Evolutionary conservation across 1,140 invertebrate species (phyloP).

Genomic region (Pseudomyrmex concolor): DNA sequence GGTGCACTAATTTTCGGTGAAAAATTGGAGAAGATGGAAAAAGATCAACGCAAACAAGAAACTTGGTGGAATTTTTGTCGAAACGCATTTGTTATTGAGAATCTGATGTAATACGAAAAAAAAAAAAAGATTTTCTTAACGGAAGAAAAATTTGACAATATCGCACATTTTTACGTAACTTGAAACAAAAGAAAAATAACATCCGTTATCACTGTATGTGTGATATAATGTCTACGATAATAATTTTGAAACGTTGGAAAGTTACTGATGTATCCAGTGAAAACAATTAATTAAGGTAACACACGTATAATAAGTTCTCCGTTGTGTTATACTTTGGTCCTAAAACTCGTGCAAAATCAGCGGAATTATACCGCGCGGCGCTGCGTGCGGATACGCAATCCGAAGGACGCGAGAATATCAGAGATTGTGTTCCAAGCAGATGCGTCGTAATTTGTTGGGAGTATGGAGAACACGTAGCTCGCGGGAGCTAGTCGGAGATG

Average conservation of each 20-base stretch:
- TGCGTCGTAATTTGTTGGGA: constrained; percentile 55
- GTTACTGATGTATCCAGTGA: neutral
- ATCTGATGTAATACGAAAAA: constrained; percentile 3
- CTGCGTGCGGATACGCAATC: neutral
- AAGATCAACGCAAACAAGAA: constrained; percentile 37
- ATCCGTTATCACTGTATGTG: neutral
- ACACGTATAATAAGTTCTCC: neutral
- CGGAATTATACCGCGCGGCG: neutral
- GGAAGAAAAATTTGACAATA: neutral
- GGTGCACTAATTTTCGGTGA: constrained; percentile 33
- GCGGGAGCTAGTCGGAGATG: constrained; percentile 29
- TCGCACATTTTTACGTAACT: neutral
- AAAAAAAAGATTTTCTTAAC: constrained; percentile 1
- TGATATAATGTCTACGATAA: neutral
- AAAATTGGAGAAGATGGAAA: constrained; percentile 26
- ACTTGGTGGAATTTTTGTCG: constrained; percentile 16
- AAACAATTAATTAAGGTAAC: neutral
- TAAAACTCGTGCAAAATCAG: constrained; percentile 18
- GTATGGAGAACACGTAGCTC: constrained; percentile 58
- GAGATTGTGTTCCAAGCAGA: constrained; percentile 47
- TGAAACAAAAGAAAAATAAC: constrained; percentile 1
- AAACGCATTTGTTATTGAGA: constrained; percentile 25
- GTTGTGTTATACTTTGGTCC: neutral
- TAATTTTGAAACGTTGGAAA: neutral
- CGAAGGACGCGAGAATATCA: constrained; percentile 18